A percentile compares a stretch with the other conserved stretches of the same genome.
phyloP scores from a whole-genome alignment of 2,113 vertebrate species.

The Lagopus muta region DNA sequence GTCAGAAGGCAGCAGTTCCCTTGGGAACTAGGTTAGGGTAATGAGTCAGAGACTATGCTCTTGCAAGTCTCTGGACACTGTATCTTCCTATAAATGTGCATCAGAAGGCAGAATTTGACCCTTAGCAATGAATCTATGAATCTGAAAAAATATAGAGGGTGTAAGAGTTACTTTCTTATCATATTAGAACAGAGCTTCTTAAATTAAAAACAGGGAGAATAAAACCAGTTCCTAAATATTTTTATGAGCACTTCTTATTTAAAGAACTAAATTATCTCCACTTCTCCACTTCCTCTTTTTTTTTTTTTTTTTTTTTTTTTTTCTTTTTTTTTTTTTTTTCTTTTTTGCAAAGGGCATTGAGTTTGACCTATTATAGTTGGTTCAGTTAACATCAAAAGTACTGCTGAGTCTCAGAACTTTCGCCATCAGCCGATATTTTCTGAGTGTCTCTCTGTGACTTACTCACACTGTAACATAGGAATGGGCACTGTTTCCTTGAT shows the following conservation, averaged over 20 bases:
- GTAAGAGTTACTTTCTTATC: neutral
- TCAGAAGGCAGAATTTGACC: neutral
- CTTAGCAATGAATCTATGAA: neutral
- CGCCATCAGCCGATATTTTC: rapidly evolving
- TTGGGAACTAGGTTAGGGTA: neutral
- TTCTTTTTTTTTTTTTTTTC: neutral
- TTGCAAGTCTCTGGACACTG: neutral
- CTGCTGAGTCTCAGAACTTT: neutral
- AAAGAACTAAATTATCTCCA: neutral
- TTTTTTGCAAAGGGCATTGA: neutral
- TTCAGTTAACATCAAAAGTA: neutral
- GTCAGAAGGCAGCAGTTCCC: neutral
- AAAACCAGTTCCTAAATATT: neutral
- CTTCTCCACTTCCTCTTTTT: neutral
- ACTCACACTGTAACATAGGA: neutral
- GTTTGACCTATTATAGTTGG: neutral
- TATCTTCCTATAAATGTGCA: neutral
- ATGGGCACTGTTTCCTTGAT: neutral
- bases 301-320: neutral
- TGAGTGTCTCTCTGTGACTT: neutral
- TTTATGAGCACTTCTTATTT: neutral
- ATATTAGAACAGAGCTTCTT: rapidly evolving
- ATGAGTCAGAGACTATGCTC: neutral
- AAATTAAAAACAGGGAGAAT: neutral
- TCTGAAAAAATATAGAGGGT: neutral